Evolutionary conservation across 2,113 vertebrate species (phyloP), one percentile per base, ranked within the genome.

Genomic region (Suncus etruscus): DNA sequence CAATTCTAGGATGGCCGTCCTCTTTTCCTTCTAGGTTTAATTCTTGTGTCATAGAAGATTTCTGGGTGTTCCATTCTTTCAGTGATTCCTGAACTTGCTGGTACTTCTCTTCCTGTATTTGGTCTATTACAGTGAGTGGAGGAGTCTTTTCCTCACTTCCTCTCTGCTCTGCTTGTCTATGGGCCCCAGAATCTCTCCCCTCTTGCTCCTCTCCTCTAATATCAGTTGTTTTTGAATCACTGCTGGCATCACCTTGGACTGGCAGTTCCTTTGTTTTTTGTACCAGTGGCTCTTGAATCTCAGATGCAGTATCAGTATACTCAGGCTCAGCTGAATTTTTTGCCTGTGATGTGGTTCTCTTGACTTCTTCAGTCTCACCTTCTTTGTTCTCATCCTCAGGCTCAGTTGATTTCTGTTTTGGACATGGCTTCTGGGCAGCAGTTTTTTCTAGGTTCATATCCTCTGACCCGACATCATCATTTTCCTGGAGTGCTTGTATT

Each of bases 11-110:
- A 65, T 79, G 47, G 68, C 75, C 74, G 72, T 91, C 45, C 32
- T 80, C 32, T 65, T n/a, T 7, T 74, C 78, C 86, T 83, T 78
- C 51, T 47, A 85, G 87, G 47, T 8, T 73, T 32, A 51, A 91
- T 45, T 80, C 54, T 58, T n/a, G 61, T 4, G 29, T 82, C 48
- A 66, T 81, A 73, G 92, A 58, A n/a, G 1, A 63, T 70, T 73
- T 81, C 77, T 24, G 14, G 10, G 48, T 24, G 7, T 69, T 63
- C 6, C 45, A 66, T 80, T 66, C 69, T 75, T 77, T 83, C 6
- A 6, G 6, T 54, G 78, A 31, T 78, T 58, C 74, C 51, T 88
- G 91, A 20, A 29, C n/a, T 48, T 89, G 45, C 45, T 92, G 81
- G 27, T 58, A 14, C 47, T 76, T 92, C 11, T 29, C 73, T n/a